phyloP scores from a whole-genome alignment of 1,140 invertebrate species.

The Conopomorpha cramerella region DNA sequence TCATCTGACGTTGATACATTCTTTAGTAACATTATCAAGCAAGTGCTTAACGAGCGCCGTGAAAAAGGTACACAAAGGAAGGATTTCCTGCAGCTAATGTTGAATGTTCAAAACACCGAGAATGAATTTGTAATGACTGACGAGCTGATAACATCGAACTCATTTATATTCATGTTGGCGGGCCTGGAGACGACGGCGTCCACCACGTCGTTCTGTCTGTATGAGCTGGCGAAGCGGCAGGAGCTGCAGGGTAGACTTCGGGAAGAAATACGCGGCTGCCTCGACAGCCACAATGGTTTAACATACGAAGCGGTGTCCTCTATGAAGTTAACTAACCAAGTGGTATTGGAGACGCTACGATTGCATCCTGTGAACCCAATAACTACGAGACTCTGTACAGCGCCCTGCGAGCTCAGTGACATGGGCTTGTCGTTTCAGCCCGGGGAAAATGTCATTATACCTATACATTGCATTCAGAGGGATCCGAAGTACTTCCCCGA shows the following conservation, averaged over 20 bases:
- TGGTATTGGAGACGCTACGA: constrained; percentile 67
- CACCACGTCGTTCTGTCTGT: constrained; percentile 57
- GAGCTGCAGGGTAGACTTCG: constrained; percentile 60
- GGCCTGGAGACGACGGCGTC: constrained; percentile 66
- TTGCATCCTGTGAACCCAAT: constrained; percentile 69
- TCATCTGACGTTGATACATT: constrained; percentile 37
- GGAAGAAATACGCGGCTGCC: constrained; percentile 52
- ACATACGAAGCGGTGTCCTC: constrained; percentile 40
- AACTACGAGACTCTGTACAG: constrained; percentile 53
- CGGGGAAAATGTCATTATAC: constrained; percentile 62
- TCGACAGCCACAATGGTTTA: constrained; percentile 22
- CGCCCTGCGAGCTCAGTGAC: constrained; percentile 33
- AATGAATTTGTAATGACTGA: constrained; percentile 40
- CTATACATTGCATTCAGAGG: constrained; percentile 66
- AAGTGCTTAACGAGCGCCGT: constrained; percentile 36
- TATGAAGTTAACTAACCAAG: constrained; percentile 68
- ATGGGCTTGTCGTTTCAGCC: constrained; percentile 51
- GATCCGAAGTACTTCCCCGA: constrained; percentile 39
- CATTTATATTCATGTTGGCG: constrained; percentile 61
- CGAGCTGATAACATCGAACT: constrained; percentile 52
- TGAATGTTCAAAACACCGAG: constrained; percentile 38
- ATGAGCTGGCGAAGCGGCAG: constrained; percentile 59
- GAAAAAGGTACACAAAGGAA: constrained; percentile 22
- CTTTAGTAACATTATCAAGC: constrained; percentile 37
- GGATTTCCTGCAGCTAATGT: constrained; percentile 46